Evolutionary conservation across 2,888 invertebrate genomes (phyloP).

Genomic region (Nephrotoma guestfalica): DNA sequence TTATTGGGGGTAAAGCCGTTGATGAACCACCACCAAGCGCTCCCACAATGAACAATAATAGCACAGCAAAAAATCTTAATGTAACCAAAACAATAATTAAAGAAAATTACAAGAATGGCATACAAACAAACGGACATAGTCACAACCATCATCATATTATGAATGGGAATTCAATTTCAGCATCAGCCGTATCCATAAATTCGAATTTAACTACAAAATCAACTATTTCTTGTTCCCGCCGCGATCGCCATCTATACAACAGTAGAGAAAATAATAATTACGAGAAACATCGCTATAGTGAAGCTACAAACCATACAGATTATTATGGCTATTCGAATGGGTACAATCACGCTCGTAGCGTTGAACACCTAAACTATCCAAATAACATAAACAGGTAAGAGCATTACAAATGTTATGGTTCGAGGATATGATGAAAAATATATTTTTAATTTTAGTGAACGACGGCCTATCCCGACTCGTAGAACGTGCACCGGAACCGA

Average conservation of each 20-base stretch:
- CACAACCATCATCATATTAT: background rate
- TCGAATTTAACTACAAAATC: slow-evolving; percentile 19
- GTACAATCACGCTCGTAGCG: slow-evolving; percentile 24
- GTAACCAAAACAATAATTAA: slow-evolving; percentile 30
- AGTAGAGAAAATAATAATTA: background rate
- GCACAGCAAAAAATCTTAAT: background rate
- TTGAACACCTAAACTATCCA: slow-evolving; percentile 26
- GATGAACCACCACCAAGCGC: slow-evolving; percentile 11
- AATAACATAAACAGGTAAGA: background rate
- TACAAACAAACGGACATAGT: slow-evolving; percentile 14
- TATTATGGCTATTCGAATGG: background rate
- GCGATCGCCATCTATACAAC: background rate
- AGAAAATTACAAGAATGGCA: slow-evolving; percentile 17
- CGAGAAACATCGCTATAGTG: slow-evolving; percentile 1
- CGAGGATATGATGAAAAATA: background rate
- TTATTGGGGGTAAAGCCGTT: slow-evolving; percentile 40
- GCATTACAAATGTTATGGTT: background rate
- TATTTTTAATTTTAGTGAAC: slow-evolving; percentile 13
- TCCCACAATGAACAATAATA: background rate
- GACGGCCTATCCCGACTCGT: slow-evolving; percentile 16
- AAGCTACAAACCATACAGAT: slow-evolving; percentile 9
- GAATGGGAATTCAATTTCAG: slow-evolving; percentile 21
- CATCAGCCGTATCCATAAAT: slow-evolving; percentile 31
- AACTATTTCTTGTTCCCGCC: background rate
- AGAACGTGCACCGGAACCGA: slow-evolving; percentile 13